Evolutionary conservation across 2,113 vertebrate species (phyloP), one percentile per base, ranked within the genome.

Genomic region (Cyanoliseus patagonus): DNA sequence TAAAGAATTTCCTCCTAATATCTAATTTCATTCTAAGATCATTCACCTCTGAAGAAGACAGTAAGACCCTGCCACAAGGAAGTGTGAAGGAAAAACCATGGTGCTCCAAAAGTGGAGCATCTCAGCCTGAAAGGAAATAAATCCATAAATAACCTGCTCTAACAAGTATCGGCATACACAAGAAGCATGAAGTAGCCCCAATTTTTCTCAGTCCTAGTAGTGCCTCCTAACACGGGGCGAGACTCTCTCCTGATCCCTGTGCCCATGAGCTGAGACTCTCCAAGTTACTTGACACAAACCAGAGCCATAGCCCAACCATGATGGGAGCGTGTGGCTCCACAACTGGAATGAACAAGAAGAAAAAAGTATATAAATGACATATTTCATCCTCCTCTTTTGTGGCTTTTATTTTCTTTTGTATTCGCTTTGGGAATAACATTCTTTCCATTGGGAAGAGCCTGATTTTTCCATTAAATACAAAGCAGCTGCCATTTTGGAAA

Each of bases 381-480:
- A 91, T 86, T 96, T 97, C 85, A 85, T 35, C 76, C 91, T 88
- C 63, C 41, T 95, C 86, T 91, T 95, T 92, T 97, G 95, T 88
- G 93, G 96, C 92, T 96, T 95, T 92, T 84, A 85, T 95, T 95
- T 96, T 84, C 94, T 94, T 86, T 92, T 83, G 91, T 95, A 85
- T 94, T 95, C 83, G 3, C 93, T 95, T 94, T 95, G 90, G 95
- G 95, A 97, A 95, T 95, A 89, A 86, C 93, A 97, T 97, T 97
- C 95, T 96, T 97, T 97, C 97, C 96, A 86, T 90, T 90, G 94
- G 92, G 94, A 97, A 94, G 95, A 94, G 92, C 31, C 66, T 94
- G 96, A 97, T 94, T 97, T 96, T 97, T 95, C 96, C 97, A 96
- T 92, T 91, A 97, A 97, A 97, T 95, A 94, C 78, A 94, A 98